A percentile compares a stretch with the other conserved stretches of the same genome.
Conservation (phyloP, 2,113 vertebrate genomes). For the Halichoeres trimaculatus region DNA sequence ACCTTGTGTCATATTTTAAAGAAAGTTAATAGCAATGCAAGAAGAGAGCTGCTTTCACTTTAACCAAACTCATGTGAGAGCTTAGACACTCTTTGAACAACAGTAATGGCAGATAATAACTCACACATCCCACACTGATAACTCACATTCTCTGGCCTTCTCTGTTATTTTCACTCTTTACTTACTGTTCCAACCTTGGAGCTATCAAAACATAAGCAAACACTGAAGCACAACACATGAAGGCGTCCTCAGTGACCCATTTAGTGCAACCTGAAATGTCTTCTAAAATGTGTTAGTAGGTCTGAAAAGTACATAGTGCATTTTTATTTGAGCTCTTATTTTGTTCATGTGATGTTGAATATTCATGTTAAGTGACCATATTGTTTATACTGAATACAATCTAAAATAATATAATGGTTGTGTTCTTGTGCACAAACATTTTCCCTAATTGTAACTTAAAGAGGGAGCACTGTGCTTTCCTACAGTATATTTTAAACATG, state of each 20-base stretch:
- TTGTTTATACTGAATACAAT: no score
- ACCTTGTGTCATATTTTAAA: constrained; percentile 10
- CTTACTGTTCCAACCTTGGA: constrained; percentile 17
- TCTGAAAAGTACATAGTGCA: not conserved
- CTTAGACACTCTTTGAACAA: constrained; percentile 17
- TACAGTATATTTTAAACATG: no score
- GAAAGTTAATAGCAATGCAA: not conserved
- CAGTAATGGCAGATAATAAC: constrained; percentile 25
- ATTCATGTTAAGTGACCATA: no score
- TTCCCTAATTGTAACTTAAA: no score
- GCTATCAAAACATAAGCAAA: constrained; percentile 26
- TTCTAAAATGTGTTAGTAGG: not conserved
- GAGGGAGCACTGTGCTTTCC: no score
- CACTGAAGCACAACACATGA: not conserved
- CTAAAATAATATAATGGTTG: no score
- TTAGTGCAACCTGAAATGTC: not conserved
- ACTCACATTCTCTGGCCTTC: constrained; percentile 25
- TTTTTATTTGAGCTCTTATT: not conserved
- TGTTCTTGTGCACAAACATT: no score
- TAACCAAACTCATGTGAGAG: constrained; percentile 1
- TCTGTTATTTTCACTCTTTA: constrained; percentile 8
- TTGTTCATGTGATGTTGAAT: not conserved
- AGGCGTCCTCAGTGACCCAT: not conserved
- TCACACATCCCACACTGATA: constrained; percentile 25
- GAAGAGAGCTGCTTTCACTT: constrained; percentile 1